Base-by-base conservation (phyloP, 1,140 invertebrate genomes). In the Saccostrea echinata region DNA sequence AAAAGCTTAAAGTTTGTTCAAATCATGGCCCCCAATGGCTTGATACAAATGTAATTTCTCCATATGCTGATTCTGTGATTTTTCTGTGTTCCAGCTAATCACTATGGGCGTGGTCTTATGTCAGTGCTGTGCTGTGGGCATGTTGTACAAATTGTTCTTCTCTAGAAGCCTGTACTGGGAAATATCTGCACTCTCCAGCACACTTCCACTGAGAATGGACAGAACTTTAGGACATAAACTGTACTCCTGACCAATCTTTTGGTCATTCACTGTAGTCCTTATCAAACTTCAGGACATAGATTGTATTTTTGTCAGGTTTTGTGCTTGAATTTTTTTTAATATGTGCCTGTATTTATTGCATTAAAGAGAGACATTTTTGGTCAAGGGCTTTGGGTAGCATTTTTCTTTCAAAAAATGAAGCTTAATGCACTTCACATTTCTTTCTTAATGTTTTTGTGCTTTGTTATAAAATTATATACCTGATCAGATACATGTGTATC, bases 101-200 rank as follows among this genome's bases (percentile, higher is more conserved):
- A 93, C 93, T 4, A 94, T 94, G 92, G 90, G 91, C 43, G 93
- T 94, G n/a, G 89, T 94, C 80, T 53, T 94, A 33, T 93, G 92
- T 71, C 93, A 94, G 90, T 94, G 93, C 12, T 71, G 88, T 30
- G 93, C 93, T 0, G 94, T 93, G 4, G 91, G 91, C 18, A 87
- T 93, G 84, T 90, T 94, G 57, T 94, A 94, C 87, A 91, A 90
- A 71, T 89, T 94, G 27, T 94, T 94, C 85, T 88, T 94, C 51
- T 94, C 94, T 1, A 90, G 94, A 24, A 94, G 93, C 88, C 88
- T 94, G 9, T 94, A 94, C 88, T 94, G 94, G 94, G 94, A 94
- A 82, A 92, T 94, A 16, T 94, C 94, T 0, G 94, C 94, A 2
- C 89, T 94, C 35, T 94, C 94, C n/a, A 90, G 91, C 85, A 90